Base-by-base conservation (phyloP, 2,888 invertebrate genomes). In the Drosophila ezoana region DNA sequence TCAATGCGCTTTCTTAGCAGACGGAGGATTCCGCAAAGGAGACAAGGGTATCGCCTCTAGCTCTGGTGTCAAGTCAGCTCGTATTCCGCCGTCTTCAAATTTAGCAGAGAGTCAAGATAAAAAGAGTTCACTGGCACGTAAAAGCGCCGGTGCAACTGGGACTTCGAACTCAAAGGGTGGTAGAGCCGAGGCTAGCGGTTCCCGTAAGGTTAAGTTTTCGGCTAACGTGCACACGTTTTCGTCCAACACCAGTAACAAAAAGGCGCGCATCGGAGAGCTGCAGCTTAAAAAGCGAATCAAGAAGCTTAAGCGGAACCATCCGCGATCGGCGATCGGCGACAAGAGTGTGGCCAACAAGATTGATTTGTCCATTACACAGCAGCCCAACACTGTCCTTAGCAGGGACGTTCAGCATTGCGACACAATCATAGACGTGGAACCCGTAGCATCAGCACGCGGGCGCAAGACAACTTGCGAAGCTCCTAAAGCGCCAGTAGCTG, bases 181-280 rank as follows among this genome's bases (percentile, higher is more conserved):
- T 2, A 37, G 32, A 20, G 8, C 59, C 3, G 54, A 48, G 9
- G 43, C 43, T 10, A 40, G 33, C 8, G 57, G 38, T 11, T 40
- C 60, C 0, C 74, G 84, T 2, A 77, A 84, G 33, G 87, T 84
- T 4, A 84, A 84, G 33, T 84, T 84, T 48, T 76, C 85, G 13
- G 5, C 68, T 14, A 73, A 80, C 44, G 71, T 87, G 13, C 76
- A 70, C 43, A 80, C 85, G 5, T 81, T 41, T 43, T 66, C 81
- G 11, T 48, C 67, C 18, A 48, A 8, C 14, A 51, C 23, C n/a
- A 59, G 5, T 20, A 28, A 53, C 43, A 73, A 70, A 37, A 75
- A 65, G 13, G 14, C 45, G 13, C 73, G 73, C n/a, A 70, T 83
- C 45, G 81, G 81, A 6, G 81, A 72, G 23, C 47, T 76, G 11